Evolutionary conservation across 92 coral and sea anemone species (phyloP).

Genomic region (Zoanthus gigantus): DNA sequence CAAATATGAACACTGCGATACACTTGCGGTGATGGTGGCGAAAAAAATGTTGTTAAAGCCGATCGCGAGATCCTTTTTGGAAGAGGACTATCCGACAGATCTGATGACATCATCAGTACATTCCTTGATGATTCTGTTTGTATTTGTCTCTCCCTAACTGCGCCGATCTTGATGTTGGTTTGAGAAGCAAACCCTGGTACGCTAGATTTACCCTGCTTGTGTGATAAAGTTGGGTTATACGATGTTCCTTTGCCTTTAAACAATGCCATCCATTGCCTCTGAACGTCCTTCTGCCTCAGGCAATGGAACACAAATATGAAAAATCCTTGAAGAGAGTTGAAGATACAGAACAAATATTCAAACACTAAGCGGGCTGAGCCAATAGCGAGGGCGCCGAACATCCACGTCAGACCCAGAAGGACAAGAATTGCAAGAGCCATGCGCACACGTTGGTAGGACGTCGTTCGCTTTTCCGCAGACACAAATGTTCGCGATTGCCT

Average conservation of each 20-base stretch:
- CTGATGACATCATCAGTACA: background rate
- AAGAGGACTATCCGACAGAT: background rate
- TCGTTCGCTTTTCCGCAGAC: constrained; percentile 51
- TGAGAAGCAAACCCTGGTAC: constrained; percentile 45
- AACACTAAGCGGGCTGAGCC: constrained; percentile 57
- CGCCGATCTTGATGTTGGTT: background rate
- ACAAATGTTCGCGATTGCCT: constrained; percentile 33
- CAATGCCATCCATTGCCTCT: constrained; percentile 31
- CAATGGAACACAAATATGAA: constrained; percentile 64
- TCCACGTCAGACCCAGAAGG: constrained; percentile 63
- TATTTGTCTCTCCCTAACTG: background rate
- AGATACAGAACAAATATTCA: constrained; percentile 64
- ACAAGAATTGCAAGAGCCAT: constrained; percentile 61
- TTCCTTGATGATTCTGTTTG: constrained; percentile 16
- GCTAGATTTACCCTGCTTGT: constrained; percentile 56
- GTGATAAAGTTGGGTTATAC: constrained; percentile 25
- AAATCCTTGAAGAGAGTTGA: constrained; percentile 65
- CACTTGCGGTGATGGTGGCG: background rate
- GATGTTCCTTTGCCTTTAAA: constrained; percentile 26
- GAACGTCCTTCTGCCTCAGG: constrained; percentile 42
- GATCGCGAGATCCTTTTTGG: constrained; percentile 12
- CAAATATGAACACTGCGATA: background rate
- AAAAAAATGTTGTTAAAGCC: constrained; percentile 1
- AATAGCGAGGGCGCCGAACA: constrained; percentile 60
- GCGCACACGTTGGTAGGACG: constrained; percentile 51